phyloP scores from a whole-genome alignment of 2,113 vertebrate species.

The Apodemus sylvaticus region DNA sequence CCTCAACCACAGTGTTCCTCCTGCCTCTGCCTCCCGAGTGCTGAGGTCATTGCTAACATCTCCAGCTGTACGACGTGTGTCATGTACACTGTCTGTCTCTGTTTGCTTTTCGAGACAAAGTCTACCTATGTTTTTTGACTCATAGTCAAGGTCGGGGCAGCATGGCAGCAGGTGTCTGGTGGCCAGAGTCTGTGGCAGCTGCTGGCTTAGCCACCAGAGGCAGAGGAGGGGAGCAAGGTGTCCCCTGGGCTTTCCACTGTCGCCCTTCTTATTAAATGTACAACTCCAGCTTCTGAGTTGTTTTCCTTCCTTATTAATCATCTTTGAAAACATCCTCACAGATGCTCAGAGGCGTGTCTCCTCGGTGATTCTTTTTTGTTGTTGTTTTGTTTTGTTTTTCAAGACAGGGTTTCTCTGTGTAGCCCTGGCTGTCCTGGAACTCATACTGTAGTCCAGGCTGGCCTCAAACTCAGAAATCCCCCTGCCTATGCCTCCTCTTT shows the following conservation, averaged over 20 bases:
- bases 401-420: too few relatives aligned
- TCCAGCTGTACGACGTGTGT: not conserved
- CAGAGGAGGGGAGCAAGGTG: not conserved
- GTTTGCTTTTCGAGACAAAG: not conserved
- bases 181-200: not conserved
- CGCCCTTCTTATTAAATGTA: not conserved
- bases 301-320: not conserved
- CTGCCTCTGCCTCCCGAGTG: not conserved
- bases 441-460: too few relatives aligned
- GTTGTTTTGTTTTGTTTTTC: too few relatives aligned
- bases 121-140: not conserved
- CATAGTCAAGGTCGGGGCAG: not conserved
- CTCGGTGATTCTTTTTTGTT: not conserved
- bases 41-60: not conserved
- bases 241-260: not conserved
- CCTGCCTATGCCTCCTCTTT: too few relatives aligned
- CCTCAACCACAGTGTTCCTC: not conserved
- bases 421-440: too few relatives aligned
- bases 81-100: not conserved
- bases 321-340: not conserved
- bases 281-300: not conserved
- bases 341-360: not conserved
- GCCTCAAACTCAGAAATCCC: too few relatives aligned
- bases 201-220: not conserved
- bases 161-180: not conserved